Evolutionary conservation across 2,888 invertebrate genomes (phyloP), one percentile per base, ranked within the genome.

Genomic region (Acanthopleura granulata): DNA sequence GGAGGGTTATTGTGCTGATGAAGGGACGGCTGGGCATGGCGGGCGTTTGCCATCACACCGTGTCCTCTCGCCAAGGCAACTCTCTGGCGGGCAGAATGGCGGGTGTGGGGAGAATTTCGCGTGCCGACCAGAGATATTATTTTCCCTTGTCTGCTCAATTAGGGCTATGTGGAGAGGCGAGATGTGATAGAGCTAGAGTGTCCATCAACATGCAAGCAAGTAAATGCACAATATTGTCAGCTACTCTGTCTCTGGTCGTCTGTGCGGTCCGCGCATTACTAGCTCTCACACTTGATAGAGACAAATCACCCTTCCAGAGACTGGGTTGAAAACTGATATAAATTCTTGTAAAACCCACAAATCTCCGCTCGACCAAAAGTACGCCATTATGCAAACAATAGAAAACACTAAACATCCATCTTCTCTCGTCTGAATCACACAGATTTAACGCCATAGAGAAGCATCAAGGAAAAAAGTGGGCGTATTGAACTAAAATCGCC

Each of bases 201-300:
- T 66, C 29, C 66, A 66, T 66, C 66, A 66, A 27, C 66, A 66
- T 66, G 66, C 66, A 66, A 27, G 66, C 66, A 66, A 66, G 66
- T 66, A 66, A 66, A 66, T 66, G 66, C 66, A 66, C 27, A 66
- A 66, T 66, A 66, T 27, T 22, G 29, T 66, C 66, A 27, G 29
- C 66, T 27, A 66, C 29, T 66, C 29, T 27, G 25, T 66, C 66
- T 66, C 29, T 27, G 29, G 22, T 16, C 25, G 29, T 16, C 18
- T 16, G 12, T 27, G 22, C 66, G 25, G 29, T 25, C 16, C 18
- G 16, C 15, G 27, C 27, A 66, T 66, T 66, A 66, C 66, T 25
- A 66, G 66, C 66, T 66, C 16, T 66, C 27, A 22, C 66, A 66
- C 66, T 27, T 66, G 66, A 66, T 27, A 27, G 25, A 27, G 66